A percentile compares a stretch with the other conserved stretches of the same genome.
Conservation (phyloP, 2,888 invertebrate genomes). For the Drosophila mulleri region DNA sequence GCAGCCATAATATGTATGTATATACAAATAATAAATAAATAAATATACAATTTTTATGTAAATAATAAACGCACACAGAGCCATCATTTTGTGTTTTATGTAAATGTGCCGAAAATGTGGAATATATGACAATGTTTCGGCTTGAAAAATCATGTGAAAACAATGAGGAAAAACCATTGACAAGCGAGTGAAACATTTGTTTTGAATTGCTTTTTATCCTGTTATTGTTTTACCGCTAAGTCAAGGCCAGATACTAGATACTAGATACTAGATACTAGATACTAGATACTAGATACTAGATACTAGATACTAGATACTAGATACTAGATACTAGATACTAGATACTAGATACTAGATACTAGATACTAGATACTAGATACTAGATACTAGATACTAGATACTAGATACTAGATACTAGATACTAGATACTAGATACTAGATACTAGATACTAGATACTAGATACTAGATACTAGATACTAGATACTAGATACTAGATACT, state of each 20-base stretch:
- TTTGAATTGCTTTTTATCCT: constrained; percentile 15
- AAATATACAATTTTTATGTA: constrained; percentile 70
- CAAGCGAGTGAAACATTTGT: constrained; percentile 46
- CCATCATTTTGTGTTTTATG: constrained; percentile 43
- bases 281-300: constrained; percentile 8
- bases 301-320: constrained; percentile 8
- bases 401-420: constrained; percentile 8
- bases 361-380: constrained; percentile 3
- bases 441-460: constrained; percentile 4
- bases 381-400: constrained; percentile 8
- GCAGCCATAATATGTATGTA: constrained; percentile 62
- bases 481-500: constrained; percentile 5
- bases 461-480: constrained; percentile 1
- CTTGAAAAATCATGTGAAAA: constrained; percentile 75
- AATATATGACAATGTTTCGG: constrained; percentile 57
- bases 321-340: constrained; percentile 5
- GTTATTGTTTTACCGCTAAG: constrained; percentile 25
- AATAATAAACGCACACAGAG: constrained; percentile 40
- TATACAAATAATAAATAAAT: constrained; percentile 72
- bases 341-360: constrained; percentile 4
- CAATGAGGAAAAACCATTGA: constrained; percentile 68
- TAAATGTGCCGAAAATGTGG: constrained; percentile 43
- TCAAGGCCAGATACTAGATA: neutral
- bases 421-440: constrained; percentile 7
- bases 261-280: constrained; percentile 10